phyloP scores from a whole-genome alignment of 53 echinoderm and acorn worm genomes.

The Arbacia lixula region DNA sequence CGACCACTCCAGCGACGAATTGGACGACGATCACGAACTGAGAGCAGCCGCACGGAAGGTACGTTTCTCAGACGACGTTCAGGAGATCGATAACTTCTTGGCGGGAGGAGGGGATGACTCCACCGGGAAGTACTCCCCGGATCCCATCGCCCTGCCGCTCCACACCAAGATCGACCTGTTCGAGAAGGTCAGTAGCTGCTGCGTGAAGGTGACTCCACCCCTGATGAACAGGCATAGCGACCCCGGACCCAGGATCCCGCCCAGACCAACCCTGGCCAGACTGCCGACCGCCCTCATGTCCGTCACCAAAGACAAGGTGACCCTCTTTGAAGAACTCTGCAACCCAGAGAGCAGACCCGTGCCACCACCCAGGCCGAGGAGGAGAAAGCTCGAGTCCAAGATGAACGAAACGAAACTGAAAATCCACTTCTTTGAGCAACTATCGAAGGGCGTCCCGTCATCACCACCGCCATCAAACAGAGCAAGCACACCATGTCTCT shows the following conservation, averaged over 20 bases:
- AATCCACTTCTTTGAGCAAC: conserved; percentile 50
- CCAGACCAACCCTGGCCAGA: conserved; percentile 13
- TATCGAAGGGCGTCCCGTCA: neutral
- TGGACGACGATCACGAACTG: conserved; percentile 50
- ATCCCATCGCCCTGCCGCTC: conserved; percentile 26
- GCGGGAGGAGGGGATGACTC: neutral
- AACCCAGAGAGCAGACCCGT: conserved; percentile 38
- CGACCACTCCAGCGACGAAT: conserved; percentile 59
- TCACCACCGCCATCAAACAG: conserved; percentile 1
- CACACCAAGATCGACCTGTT: conserved; percentile 49
- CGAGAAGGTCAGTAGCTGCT: conserved; percentile 28
- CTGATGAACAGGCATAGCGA: conserved; percentile 46
- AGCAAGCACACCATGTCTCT: conserved; percentile 43
- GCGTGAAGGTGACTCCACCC: conserved; percentile 10
- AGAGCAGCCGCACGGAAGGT: conserved; percentile 59
- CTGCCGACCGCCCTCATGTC: conserved; percentile 8
- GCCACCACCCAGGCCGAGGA: conserved; percentile 49
- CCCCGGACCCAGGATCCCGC: conserved; percentile 51
- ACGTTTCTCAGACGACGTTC: conserved; percentile 90
- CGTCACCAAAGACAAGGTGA: conserved; percentile 45
- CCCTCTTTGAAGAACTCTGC: conserved; percentile 44
- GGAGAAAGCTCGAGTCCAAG: conserved; percentile 48
- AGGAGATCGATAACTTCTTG: conserved; percentile 57
- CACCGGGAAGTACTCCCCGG: neutral
- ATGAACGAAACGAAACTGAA: conserved; percentile 52